Percentiles rank a stretch among this genome's conserved stretches.
Evolutionary conservation across 1,140 invertebrate genomes (phyloP).

Genomic region (Caenorhabditis remanei): DNA sequence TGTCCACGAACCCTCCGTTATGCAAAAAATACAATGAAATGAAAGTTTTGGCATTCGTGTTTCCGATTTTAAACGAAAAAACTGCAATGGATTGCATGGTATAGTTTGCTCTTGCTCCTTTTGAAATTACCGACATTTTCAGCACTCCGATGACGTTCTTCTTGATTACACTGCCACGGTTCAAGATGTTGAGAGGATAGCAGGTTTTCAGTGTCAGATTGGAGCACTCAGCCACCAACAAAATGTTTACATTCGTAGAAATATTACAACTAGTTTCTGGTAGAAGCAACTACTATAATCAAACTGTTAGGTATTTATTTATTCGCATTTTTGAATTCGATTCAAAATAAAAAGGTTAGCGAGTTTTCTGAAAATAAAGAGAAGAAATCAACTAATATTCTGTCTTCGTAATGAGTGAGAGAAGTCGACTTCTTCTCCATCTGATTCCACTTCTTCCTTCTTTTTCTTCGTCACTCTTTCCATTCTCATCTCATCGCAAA

Average conservation of each 20-base stretch:
- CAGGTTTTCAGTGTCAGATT: conserved; percentile 3
- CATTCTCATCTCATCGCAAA: conserved; percentile 63
- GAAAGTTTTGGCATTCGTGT: conserved; percentile 21
- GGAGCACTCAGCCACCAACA: conserved; percentile 39
- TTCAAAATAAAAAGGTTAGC: neutral
- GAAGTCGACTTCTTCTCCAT: conserved; percentile 63
- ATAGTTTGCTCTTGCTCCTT: neutral
- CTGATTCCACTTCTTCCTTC: conserved; percentile 53
- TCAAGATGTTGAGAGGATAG: conserved; percentile 21
- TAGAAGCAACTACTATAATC: neutral
- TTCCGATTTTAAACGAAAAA: neutral
- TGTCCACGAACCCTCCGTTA: conserved; percentile 8
- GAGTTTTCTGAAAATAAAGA: neutral
- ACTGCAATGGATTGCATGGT: conserved; percentile 45
- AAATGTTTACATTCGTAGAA: conserved; percentile 32
- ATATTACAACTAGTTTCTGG: conserved; percentile 21
- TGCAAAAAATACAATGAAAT: conserved; percentile 17
- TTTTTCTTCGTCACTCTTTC: conserved; percentile 38
- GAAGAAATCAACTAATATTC: neutral
- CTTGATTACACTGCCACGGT: conserved; percentile 16
- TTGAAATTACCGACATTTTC: neutral
- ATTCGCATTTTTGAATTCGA: neutral
- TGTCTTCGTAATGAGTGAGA: conserved; percentile 58
- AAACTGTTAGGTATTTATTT: neutral
- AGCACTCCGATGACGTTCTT: conserved; percentile 10